These are phyloP conservation scores for Odobenus rosmarus DNA, from an alignment of 2,113 vertebrate genomes.

Conservation along the genomic window DNA sequence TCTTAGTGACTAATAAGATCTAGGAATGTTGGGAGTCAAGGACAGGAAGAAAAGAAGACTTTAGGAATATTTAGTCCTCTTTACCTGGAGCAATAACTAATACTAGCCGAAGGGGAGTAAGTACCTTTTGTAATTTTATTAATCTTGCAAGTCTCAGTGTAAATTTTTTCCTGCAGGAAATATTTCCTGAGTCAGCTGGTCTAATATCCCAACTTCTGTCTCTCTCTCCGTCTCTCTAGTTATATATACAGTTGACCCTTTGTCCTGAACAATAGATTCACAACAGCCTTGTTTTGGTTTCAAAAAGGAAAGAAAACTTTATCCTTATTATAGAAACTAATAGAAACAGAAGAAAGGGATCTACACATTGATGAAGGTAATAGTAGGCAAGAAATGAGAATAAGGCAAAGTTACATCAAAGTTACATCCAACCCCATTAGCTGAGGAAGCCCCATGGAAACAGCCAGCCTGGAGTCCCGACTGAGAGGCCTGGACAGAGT, in stretches of 20 bases:
- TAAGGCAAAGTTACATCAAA: background rate
- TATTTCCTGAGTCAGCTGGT: background rate
- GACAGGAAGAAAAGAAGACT: background rate
- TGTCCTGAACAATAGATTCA: background rate
- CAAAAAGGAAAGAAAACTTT: background rate
- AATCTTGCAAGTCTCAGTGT: background rate
- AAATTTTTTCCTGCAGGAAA: conserved; percentile 28
- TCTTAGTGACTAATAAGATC: background rate
- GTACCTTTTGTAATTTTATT: background rate
- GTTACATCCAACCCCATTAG: background rate
- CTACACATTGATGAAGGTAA: background rate
- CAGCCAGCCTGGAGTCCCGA: background rate
- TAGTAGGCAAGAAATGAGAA: background rate
- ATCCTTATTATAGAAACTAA: background rate
- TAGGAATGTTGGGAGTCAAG: background rate
- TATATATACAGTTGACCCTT: background rate
- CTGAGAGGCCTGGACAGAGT: background rate
- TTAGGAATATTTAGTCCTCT: background rate
- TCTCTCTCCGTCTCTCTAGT: background rate
- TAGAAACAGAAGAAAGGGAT: background rate
- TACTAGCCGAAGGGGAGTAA: background rate
- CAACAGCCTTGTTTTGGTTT: background rate
- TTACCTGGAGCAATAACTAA: background rate
- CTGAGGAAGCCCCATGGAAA: background rate
- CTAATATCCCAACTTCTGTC: background rate